Evolutionary conservation across 2,113 vertebrate species (phyloP).

Genomic region (Engystomops pustulosus): DNA sequence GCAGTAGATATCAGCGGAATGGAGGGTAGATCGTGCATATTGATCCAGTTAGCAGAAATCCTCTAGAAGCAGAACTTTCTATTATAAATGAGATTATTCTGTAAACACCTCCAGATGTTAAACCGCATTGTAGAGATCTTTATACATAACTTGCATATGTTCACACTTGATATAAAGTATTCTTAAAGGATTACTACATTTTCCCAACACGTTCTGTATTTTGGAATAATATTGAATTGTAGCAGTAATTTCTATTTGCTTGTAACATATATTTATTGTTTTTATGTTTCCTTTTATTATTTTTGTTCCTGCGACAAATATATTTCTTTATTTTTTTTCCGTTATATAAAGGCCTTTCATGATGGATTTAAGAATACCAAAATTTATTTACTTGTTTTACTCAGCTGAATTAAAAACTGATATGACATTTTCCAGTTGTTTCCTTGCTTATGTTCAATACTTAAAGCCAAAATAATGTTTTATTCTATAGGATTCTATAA

Average conservation of each 20-base stretch:
- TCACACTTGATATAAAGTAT: not conserved
- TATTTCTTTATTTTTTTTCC: conserved; percentile 9
- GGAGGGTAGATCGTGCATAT: too few relatives aligned
- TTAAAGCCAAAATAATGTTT: too few relatives aligned
- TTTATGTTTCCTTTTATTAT: not conserved
- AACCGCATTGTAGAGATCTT: not conserved
- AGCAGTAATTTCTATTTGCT: not conserved
- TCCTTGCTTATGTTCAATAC: too few relatives aligned
- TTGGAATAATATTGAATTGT: not conserved
- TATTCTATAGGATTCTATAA: too few relatives aligned
- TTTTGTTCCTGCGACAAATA: not conserved
- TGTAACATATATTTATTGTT: conserved; percentile 7
- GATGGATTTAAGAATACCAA: not conserved
- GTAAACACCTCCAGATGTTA: too few relatives aligned
- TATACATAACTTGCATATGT: not conserved
- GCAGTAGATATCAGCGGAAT: too few relatives aligned
- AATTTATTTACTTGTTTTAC: not conserved
- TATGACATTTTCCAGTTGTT: too few relatives aligned
- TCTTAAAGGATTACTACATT: not conserved
- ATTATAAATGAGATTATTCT: too few relatives aligned
- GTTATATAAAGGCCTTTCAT: not conserved
- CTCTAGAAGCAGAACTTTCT: too few relatives aligned
- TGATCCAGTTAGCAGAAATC: too few relatives aligned
- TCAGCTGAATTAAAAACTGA: not conserved
- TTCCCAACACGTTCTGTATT: not conserved